Conservation (phyloP, 53 echinoderm and acorn worm species). For the Paelopatides confundens region DNA sequence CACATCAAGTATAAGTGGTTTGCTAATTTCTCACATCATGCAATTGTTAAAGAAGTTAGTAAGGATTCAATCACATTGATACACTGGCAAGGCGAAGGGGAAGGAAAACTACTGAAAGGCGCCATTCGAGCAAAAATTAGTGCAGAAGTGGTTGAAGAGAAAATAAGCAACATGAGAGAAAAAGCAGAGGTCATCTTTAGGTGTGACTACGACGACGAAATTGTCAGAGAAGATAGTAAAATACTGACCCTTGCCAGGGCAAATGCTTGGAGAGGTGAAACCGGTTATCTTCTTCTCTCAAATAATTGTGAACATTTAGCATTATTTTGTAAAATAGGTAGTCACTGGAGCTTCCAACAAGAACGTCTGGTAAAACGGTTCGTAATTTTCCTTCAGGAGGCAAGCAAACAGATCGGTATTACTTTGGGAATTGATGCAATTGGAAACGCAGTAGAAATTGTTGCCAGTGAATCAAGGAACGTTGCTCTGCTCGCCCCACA, state of each 20-base stretch:
- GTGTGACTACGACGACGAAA: neutral
- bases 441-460: neutral
- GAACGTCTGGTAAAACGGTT: neutral
- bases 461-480: neutral
- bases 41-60: neutral
- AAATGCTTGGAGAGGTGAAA: neutral
- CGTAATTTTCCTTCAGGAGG: neutral
- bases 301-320: neutral
- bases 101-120: neutral
- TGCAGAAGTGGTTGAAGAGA: neutral
- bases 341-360: neutral
- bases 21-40: neutral
- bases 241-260: neutral
- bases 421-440: neutral
- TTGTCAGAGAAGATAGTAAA: neutral
- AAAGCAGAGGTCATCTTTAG: neutral
- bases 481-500: neutral
- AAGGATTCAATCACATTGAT: neutral
- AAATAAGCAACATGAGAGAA: neutral
- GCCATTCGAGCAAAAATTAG: neutral
- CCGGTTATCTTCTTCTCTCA: neutral
- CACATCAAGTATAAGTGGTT: neutral
- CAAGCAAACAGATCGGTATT: neutral
- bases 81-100: neutral
- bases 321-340: neutral